Evolutionary conservation across 2,113 vertebrate species (phyloP).

Genomic region (Chaetops frenatus): DNA sequence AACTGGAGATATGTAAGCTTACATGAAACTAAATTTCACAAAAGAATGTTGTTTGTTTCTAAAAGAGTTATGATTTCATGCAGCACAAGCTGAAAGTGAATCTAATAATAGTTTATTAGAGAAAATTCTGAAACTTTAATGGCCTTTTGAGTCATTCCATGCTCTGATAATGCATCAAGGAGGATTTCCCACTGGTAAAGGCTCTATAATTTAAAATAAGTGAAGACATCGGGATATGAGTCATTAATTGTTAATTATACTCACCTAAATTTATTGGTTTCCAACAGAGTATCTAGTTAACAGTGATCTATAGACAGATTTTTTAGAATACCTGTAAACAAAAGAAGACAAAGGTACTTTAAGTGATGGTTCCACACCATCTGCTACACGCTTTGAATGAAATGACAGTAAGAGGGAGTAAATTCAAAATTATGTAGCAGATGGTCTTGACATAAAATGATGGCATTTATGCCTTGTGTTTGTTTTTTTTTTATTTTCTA

Average conservation of each 20-base stretch:
- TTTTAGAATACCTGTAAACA: conserved; percentile 26
- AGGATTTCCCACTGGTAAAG: neutral
- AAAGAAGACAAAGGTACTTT: neutral
- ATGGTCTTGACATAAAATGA: neutral
- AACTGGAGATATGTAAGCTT: neutral
- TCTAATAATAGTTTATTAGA: neutral
- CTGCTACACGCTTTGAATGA: conserved; percentile 5
- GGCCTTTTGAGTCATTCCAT: neutral
- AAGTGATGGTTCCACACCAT: conserved; percentile 6
- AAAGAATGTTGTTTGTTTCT: neutral
- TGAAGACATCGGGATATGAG: neutral
- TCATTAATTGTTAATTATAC: conserved; percentile 12
- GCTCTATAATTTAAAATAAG: neutral
- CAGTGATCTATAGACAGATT: neutral
- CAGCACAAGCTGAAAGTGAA: neutral
- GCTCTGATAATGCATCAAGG: neutral
- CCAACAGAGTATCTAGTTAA: neutral
- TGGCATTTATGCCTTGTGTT: neutral
- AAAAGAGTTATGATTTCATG: neutral
- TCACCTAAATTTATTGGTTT: neutral
- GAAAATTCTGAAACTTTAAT: neutral
- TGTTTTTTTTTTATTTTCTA: neutral
- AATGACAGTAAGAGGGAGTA: neutral
- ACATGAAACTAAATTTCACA: neutral
- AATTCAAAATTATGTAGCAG: neutral